phyloP scores from a whole-genome alignment of 1,140 invertebrate species.

The Calephelis virginiensis region DNA sequence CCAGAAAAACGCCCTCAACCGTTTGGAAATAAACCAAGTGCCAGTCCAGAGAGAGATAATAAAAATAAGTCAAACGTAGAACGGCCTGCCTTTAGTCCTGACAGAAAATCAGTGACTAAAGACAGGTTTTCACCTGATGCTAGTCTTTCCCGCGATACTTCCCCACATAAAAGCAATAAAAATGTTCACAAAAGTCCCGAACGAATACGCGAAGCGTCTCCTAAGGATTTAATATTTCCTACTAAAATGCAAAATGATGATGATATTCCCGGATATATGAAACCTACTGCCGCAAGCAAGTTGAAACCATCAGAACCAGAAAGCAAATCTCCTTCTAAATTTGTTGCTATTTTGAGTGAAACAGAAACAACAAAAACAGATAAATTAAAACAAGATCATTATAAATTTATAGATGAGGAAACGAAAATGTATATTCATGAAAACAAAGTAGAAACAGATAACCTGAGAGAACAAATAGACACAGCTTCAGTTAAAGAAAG shows the following conservation, averaged over 20 bases:
- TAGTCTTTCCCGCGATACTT: slow-evolving; percentile 2
- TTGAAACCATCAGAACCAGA: slow-evolving; percentile 30
- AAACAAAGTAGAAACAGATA: slow-evolving; percentile 5
- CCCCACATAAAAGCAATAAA: slow-evolving; percentile 19
- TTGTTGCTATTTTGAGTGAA: slow-evolving; percentile 27
- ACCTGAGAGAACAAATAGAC: neutral
- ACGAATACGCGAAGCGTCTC: slow-evolving; percentile 10
- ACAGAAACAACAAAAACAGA: slow-evolving; percentile 28
- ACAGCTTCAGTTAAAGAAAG: neutral
- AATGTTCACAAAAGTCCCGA: slow-evolving; percentile 22
- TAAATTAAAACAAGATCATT: slow-evolving; percentile 49
- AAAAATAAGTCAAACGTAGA: slow-evolving; percentile 17
- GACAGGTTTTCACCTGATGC: neutral
- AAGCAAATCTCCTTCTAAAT: slow-evolving; percentile 28
- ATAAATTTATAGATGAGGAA: slow-evolving; percentile 63
- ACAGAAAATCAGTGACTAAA: slow-evolving; percentile 24
- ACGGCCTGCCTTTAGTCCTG: slow-evolving; percentile 29
- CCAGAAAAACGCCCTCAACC: slow-evolving; percentile 41
- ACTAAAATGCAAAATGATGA: slow-evolving; percentile 16
- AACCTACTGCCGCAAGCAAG: slow-evolving; percentile 43
- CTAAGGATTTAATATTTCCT: slow-evolving; percentile 13
- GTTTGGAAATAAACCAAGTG: slow-evolving; percentile 29
- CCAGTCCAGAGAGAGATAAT: slow-evolving; percentile 44
- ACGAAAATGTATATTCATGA: slow-evolving; percentile 51
- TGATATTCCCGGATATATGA: slow-evolving; percentile 47